Base-by-base conservation (phyloP, 2,888 invertebrate genomes). In the Ormyrus nitidulus region DNA sequence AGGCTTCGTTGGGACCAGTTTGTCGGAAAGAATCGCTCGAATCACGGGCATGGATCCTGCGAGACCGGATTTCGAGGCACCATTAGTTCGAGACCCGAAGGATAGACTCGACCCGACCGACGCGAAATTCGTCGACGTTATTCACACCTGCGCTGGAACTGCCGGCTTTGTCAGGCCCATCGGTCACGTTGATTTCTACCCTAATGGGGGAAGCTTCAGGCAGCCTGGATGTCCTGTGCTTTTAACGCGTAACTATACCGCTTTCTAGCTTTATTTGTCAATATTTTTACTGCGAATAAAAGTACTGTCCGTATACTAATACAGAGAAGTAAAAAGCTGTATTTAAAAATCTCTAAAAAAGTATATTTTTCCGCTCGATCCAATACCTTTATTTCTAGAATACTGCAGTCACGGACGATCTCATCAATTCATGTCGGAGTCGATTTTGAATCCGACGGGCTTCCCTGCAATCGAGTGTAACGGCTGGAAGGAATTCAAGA, bases 141-240 rank as follows among this genome's bases (percentile, higher is more conserved):
- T 96, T 71, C 96, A 96, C 86, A 95, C 95, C 0, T 94, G 94
- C 84, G 93, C 93, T 0, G 95, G 95, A 0, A 91, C 93, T 62
- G 91, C 93, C 54, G 95, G 95, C 0, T 93, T 94, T 83, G 85
- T 86, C n/a, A 85, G 87, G 49, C 92, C 94, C 5, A 91, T 94
- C 19, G 96, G 96, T 0, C 93, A 95, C 86, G 94, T 91, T 0
- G 96, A 96, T 89, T 95, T 95, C 87, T 96, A 94, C 90, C 95
- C 95, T 0, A 95, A 96, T 87, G 93, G 93, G 11, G 96, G 95
- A 0, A 89, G 85, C 53, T 91, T 94, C 0, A 91, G 92, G 0
- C 96, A 96, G 86, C 95, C 95, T 0, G 95, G 95, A 0, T 95
- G 95, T 86, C 91, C 91, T 8, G 92, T 92, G 51, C 8, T 88